phyloP scores from a whole-genome alignment of 2,113 vertebrate genomes.

The Marmota monax region DNA sequence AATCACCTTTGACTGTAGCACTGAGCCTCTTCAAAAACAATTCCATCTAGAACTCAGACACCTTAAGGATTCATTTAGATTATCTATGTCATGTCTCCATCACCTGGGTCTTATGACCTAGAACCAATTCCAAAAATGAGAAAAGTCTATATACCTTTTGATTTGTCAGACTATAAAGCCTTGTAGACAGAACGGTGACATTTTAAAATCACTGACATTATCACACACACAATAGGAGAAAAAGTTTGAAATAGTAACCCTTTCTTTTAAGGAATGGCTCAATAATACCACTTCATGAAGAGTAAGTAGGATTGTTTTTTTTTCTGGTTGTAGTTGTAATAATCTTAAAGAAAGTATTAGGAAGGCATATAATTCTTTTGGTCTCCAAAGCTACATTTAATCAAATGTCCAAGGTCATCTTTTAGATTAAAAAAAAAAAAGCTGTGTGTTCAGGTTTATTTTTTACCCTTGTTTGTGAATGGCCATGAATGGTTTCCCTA shows the following conservation, averaged over 20 bases:
- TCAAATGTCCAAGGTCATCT: constrained; percentile 11
- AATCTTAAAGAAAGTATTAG: not conserved
- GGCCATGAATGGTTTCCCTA: not conserved
- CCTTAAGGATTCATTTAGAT: not conserved
- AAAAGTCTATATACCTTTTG: not conserved
- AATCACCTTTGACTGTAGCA: not conserved
- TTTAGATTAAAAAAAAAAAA: not conserved
- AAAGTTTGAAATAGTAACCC: not conserved
- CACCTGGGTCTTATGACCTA: not conserved
- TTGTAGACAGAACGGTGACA: not conserved
- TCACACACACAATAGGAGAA: not conserved
- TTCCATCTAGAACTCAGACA: not conserved
- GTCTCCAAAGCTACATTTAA: constrained; percentile 7
- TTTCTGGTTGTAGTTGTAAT: not conserved
- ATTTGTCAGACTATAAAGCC: not conserved
- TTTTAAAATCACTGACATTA: constrained; percentile 17
- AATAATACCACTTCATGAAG: not conserved
- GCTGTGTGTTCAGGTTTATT: constrained; percentile 6
- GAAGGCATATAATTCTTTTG: not conserved
- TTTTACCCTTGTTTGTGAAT: constrained; percentile 45
- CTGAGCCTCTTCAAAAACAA: not conserved
- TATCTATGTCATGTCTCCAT: not conserved
- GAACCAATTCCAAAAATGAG: constrained; percentile 13
- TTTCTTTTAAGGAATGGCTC: not conserved
- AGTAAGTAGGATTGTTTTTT: not conserved